A percentile compares a stretch with the other conserved stretches of the same genome.
phyloP scores from a whole-genome alignment of 2,113 vertebrate species.

The Alexandromys fortis region DNA sequence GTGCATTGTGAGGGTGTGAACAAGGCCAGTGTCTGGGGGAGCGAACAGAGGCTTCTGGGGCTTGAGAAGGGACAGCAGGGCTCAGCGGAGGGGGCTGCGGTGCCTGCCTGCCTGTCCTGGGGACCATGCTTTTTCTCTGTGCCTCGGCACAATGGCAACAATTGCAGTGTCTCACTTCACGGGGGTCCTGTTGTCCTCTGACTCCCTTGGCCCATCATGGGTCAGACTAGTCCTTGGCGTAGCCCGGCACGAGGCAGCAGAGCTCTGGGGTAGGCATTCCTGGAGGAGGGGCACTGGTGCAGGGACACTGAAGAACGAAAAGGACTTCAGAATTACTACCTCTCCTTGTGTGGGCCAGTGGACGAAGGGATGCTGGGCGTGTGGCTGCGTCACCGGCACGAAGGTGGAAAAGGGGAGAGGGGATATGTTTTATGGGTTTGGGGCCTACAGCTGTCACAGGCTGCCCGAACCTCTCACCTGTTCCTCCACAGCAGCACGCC shows the following conservation, averaged over 20 bases:
- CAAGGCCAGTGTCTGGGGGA: not conserved
- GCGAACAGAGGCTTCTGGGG: not conserved
- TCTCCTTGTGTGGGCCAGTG: not conserved
- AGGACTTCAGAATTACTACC: not conserved
- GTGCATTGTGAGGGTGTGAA: not conserved
- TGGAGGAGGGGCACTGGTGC: not conserved
- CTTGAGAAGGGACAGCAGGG: not conserved
- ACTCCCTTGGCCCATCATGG: not conserved
- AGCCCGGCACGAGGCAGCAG: not conserved
- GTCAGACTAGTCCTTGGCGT: not conserved
- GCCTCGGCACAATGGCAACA: not conserved
- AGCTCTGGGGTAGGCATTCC: not conserved
- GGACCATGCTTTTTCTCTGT: not conserved
- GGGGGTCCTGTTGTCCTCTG: not conserved
- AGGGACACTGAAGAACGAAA: conserved; percentile 10
- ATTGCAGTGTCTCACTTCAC: not conserved
- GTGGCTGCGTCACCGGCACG: accelerated
- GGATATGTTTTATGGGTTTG: not conserved
- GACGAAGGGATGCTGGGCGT: not conserved
- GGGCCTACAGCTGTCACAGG: not conserved
- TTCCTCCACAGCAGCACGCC: conserved; percentile 85
- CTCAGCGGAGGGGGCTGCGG: not conserved
- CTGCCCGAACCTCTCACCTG: not conserved
- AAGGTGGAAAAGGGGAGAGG: not conserved
- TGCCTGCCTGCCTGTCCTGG: not conserved